Evolutionary conservation across 2,888 invertebrate species (phyloP).

Genomic region (Gari tellinella): DNA sequence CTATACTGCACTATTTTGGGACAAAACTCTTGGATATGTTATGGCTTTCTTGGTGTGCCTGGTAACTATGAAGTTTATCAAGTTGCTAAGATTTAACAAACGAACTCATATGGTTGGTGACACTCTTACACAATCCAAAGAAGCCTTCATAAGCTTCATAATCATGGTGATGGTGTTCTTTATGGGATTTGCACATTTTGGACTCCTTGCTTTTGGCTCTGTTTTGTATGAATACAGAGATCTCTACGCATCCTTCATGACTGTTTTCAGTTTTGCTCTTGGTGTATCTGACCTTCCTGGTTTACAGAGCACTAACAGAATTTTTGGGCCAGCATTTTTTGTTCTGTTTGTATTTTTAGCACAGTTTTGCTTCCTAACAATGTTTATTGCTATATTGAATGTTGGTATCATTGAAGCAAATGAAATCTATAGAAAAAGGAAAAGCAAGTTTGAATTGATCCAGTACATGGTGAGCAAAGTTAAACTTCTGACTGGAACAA

Average conservation of each 20-base stretch:
- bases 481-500: conserved; percentile 25
- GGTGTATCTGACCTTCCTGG: conserved; percentile 65
- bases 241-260: conserved; percentile 42
- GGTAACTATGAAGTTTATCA: conserved; percentile 67
- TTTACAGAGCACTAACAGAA: conserved; percentile 36
- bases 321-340: conserved; percentile 68
- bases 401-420: conserved; percentile 58
- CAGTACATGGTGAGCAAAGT: conserved; percentile 64
- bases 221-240: conserved; percentile 49
- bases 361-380: conserved; percentile 59
- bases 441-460: conserved; percentile 63
- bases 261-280: conserved; percentile 63
- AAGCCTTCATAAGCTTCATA: conserved; percentile 48
- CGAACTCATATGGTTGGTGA: conserved; percentile 59
- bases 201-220: conserved; percentile 57
- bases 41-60: conserved; percentile 64
- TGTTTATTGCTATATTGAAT: conserved; percentile 67
- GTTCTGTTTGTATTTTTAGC: conserved; percentile 58
- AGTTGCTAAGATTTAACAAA: conserved; percentile 67
- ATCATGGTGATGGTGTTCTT: conserved; percentile 46
- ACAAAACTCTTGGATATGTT: conserved; percentile 61
- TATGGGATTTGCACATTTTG: conserved; percentile 64
- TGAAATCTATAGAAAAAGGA: conserved; percentile 31
- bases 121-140: conserved; percentile 46
- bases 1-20: conserved; percentile 65